Evolutionary conservation across 2,888 invertebrate genomes (phyloP), one percentile per base, ranked within the genome.

Genomic region (Dicyrtomina minuta): DNA sequence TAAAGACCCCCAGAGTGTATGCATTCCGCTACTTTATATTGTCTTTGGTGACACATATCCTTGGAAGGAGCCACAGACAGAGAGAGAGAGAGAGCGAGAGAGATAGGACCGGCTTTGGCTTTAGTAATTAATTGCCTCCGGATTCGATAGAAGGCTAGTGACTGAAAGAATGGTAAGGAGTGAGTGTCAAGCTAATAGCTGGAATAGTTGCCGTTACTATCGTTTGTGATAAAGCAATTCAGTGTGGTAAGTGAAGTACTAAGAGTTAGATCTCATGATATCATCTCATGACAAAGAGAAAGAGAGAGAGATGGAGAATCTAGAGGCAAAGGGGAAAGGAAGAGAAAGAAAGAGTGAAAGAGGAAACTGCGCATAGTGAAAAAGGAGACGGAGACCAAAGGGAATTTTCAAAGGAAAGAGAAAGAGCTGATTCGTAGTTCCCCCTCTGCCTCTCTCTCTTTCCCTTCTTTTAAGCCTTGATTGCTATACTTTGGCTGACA

Each of bases 91-190:
- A 46, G 46, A 46, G 13, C n/a, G n/a, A n/a, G n/a, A n/a, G 6
- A 46, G 46, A 46, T 5, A 8, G 13, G 46, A 51, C 17, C 17
- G 22, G 22, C 33, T 56, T 22, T 56, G 22, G 24, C 56, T 58
- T 46, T 20, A 24, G 61, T 61, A 61, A 46, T 46, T 61, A 44
- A 46, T 46, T 61, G 61, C 46, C 61, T 46, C 41, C 49, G 51
- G 55, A 62, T 51, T 60, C 43, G 58, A 58, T 58, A 41, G 58
- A 39, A 58, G 39, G 33, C 58, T 41, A 58, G 58, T 58, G 58
- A 58, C 41, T 41, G 58, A 27, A 8, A 33, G 55, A 26, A 55
- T 55, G 55, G 26, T 15, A 55, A 24, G 55, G 46, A 55, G 41
- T 58, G 39, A 24, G 17, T 41, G 58, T 27, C 41, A 27, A 58